phyloP scores from a whole-genome alignment of 2,888 invertebrate species.

The Endotricha flammealis region DNA sequence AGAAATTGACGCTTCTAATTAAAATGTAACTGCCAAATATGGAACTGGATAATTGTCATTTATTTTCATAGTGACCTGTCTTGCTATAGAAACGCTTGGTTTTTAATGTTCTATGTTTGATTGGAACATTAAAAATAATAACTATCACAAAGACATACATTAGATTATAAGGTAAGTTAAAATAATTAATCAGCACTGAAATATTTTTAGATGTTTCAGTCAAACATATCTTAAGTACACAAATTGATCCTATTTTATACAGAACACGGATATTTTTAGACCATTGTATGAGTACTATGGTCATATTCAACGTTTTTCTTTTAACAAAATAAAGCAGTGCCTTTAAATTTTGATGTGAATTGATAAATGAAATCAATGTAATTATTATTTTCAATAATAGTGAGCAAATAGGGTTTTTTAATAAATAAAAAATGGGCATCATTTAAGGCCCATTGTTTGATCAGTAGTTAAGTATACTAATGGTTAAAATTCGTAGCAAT shows the following conservation, averaged over 20 bases:
- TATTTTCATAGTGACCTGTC: background rate
- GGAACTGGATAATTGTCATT: background rate
- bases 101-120: background rate
- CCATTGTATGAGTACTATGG: background rate
- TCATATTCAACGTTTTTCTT: conserved; percentile 20
- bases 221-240: background rate
- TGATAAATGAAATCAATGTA: conserved; percentile 33
- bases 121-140: background rate
- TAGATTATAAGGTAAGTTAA: background rate
- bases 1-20: background rate
- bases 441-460: too few species aligned
- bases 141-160: background rate
- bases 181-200: background rate
- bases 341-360: conserved; percentile 54
- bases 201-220: conserved; percentile 1
- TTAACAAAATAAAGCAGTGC: conserved; percentile 63
- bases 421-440: conserved; percentile 1
- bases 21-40: conserved; percentile 1
- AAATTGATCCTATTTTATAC: background rate
- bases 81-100: background rate
- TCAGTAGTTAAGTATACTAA: too few species aligned
- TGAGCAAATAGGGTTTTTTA: conserved; percentile 1
- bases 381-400: background rate
- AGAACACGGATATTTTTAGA: conserved; percentile 2
- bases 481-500: too few species aligned